These are phyloP conservation scores for Coptodon rendalli DNA, from an alignment of 2,113 vertebrate genomes.

Conservation along the genomic window DNA sequence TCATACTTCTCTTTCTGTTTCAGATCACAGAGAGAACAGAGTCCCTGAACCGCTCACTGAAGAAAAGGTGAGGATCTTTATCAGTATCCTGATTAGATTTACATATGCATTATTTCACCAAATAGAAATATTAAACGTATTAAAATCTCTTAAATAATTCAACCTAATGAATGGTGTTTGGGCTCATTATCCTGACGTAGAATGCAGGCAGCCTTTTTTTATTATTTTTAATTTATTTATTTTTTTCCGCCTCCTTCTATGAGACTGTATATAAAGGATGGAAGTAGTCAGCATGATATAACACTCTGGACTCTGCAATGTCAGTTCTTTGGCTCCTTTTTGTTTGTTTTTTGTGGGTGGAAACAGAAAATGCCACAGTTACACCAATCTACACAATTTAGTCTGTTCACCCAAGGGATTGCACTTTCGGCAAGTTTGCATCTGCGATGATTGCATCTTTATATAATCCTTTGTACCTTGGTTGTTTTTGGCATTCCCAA, in stretches of 20 bases:
- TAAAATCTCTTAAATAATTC: background rate
- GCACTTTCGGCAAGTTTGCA: background rate
- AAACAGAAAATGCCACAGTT: background rate
- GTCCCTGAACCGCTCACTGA: slow-evolving; percentile 79
- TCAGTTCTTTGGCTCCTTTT: background rate
- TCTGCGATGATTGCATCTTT: background rate
- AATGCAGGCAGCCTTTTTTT: background rate
- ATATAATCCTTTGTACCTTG: background rate
- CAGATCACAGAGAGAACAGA: slow-evolving; percentile 85
- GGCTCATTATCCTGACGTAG: background rate
- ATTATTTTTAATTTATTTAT: rapidly evolving
- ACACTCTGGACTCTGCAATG: background rate
- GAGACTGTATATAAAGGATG: background rate
- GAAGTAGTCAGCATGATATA: background rate
- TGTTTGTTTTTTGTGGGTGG: background rate
- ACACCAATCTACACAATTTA: background rate
- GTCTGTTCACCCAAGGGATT: background rate
- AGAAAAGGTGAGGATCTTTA: slow-evolving; percentile 78
- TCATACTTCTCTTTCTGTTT: background rate
- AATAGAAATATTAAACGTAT: background rate
- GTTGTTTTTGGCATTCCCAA: background rate
- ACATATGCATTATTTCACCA: background rate
- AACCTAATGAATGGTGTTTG: background rate
- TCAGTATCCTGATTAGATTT: background rate
- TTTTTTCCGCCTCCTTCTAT: background rate